Percentiles rank a stretch among this genome's conserved stretches.
Conservation (phyloP, 1,140 invertebrate species). For the Trichogramma pretiosum region DNA sequence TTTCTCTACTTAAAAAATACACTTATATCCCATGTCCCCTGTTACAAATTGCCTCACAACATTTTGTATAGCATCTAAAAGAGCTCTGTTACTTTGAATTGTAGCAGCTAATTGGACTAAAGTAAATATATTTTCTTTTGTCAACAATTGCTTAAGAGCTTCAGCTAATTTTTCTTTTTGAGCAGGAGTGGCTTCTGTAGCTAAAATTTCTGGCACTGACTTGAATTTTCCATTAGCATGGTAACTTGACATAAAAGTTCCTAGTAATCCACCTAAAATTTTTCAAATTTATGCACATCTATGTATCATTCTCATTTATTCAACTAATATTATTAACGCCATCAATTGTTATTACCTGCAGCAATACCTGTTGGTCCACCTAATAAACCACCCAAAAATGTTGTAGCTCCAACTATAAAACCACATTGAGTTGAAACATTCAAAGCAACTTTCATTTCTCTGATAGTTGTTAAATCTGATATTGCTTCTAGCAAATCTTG, state of each 20-base stretch:
- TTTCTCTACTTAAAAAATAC: neutral
- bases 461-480: constrained; percentile 7
- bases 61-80: constrained; percentile 1
- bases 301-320: too few relatives aligned
- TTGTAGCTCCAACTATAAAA: neutral
- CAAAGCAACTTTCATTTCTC: constrained; percentile 13
- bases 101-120: constrained; percentile 4
- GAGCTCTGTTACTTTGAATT: constrained; percentile 1
- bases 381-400: constrained; percentile 4
- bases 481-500: constrained; percentile 7
- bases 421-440: constrained; percentile 9
- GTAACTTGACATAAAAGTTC: constrained; percentile 1
- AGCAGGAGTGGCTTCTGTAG: constrained; percentile 8
- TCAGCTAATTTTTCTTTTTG: constrained; percentile 18
- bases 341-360: too few relatives aligned
- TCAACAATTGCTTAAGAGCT: constrained; percentile 13
- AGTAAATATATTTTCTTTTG: constrained; percentile 15
- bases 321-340: too few relatives aligned
- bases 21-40: constrained; percentile 3
- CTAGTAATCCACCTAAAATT: constrained; percentile 10
- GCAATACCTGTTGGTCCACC: constrained; percentile 13
- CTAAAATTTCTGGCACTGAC: constrained; percentile 19
- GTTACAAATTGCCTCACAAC: constrained; percentile 5
- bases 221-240: constrained; percentile 16
- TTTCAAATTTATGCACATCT: too few relatives aligned